Percentiles rank a stretch among this genome's conserved stretches.
phyloP scores from a whole-genome alignment of 2,888 invertebrate genomes.

The Folsomia candida region DNA sequence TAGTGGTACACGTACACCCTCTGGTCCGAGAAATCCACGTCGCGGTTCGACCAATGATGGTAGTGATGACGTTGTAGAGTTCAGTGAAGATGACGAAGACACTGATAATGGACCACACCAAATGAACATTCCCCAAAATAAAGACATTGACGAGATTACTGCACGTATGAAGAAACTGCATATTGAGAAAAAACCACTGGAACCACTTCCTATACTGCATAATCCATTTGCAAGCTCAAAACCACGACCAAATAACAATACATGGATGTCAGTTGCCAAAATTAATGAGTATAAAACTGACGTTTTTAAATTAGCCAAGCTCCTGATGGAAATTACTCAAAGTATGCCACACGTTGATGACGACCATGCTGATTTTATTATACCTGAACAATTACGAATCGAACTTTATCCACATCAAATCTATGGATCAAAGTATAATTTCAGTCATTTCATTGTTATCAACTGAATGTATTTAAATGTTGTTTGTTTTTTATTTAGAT shows the following conservation, averaged over 20 bases:
- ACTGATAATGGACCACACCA: too few species aligned
- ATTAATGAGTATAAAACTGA: slow-evolving; percentile 2
- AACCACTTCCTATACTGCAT: slow-evolving; percentile 19
- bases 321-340: slow-evolving; percentile 20
- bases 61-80: too few species aligned
- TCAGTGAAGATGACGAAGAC: too few species aligned
- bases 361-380: slow-evolving; percentile 56
- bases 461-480: background rate
- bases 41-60: too few species aligned
- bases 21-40: too few species aligned
- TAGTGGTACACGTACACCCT: too few species aligned
- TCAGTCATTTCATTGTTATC: too few species aligned
- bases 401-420: slow-evolving; percentile 78
- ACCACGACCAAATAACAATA: slow-evolving; percentile 17
- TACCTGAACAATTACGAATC: slow-evolving; percentile 64
- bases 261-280: slow-evolving; percentile 11
- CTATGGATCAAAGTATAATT: too few species aligned
- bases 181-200: background rate
- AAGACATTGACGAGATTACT: background rate
- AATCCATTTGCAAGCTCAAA: background rate
- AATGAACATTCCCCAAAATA: too few species aligned
- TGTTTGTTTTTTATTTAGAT: slow-evolving; percentile 60
- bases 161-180: background rate
- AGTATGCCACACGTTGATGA: slow-evolving; percentile 17
- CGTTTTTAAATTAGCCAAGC: slow-evolving; percentile 21